phyloP scores from a whole-genome alignment of 2,888 invertebrate species.

The Dascillus cervinus region DNA sequence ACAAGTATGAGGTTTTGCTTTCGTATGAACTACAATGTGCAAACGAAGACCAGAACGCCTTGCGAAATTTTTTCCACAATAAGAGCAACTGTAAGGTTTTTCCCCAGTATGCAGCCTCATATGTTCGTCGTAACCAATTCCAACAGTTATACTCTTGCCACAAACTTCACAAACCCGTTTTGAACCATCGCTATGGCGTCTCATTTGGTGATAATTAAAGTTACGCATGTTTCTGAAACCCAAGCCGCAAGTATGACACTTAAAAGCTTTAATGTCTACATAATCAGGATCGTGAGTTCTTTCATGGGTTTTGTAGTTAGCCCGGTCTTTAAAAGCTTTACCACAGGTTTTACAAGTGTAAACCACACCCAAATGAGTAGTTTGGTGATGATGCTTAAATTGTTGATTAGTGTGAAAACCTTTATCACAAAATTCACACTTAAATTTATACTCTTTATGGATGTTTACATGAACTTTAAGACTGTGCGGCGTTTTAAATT shows the following conservation, averaged over 20 bases:
- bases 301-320: conserved; percentile 16
- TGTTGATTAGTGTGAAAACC: conserved; percentile 19
- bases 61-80: conserved; percentile 32
- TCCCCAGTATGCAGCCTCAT: conserved; percentile 26
- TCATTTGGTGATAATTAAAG: neutral
- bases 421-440: conserved; percentile 22
- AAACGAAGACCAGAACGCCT: conserved; percentile 38
- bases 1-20: conserved; percentile 47
- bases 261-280: too few relatives aligned
- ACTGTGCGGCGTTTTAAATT: conserved; percentile 20
- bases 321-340: conserved; percentile 17
- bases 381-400: conserved; percentile 18
- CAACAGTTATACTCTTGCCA: neutral
- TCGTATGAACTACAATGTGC: conserved; percentile 33
- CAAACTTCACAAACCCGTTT: neutral
- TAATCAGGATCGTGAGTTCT: conserved; percentile 18
- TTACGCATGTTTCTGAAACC: neutral
- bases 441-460: conserved; percentile 20
- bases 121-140: conserved; percentile 27
- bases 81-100: conserved; percentile 34
- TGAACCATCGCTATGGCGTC: neutral
- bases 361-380: conserved; percentile 15
- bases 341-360: conserved; percentile 15
- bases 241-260: too few relatives aligned
- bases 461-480: conserved; percentile 29